Conservation (phyloP, 2,113 vertebrate genomes). For the Pseudopipra pipra region DNA sequence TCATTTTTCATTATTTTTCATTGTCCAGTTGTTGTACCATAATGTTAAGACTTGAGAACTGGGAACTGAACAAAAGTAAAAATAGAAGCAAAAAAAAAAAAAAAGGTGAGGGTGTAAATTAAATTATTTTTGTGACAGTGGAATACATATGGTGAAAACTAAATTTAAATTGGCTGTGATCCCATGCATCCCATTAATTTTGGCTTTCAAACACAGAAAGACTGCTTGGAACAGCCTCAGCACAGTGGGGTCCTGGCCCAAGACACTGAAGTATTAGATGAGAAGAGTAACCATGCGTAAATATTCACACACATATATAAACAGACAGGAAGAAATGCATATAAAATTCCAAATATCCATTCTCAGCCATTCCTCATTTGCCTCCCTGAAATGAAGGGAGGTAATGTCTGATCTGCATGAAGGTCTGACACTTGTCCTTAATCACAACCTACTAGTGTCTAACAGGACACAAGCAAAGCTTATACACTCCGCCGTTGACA, state of each 20-base stretch:
- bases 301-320: background rate
- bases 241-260: conserved; percentile 34
- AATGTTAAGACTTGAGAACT: background rate
- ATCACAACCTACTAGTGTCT: background rate
- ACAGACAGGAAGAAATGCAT: background rate
- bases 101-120: background rate
- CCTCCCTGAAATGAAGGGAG: background rate
- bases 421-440: background rate
- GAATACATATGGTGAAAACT: conserved; percentile 20
- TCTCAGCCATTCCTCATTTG: background rate
- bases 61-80: background rate
- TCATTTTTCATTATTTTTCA: background rate
- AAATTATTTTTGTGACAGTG: background rate
- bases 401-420: background rate
- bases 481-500: background rate
- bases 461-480: background rate
- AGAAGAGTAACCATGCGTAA: background rate
- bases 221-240: background rate
- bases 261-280: background rate
- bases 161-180: conserved; percentile 31
- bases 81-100: background rate
- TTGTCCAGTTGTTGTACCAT: background rate
- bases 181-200: conserved; percentile 18
- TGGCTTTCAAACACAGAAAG: background rate
- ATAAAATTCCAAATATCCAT: background rate